Conservation (phyloP, 2,888 invertebrate genomes). For the Vesta saturnalis region DNA sequence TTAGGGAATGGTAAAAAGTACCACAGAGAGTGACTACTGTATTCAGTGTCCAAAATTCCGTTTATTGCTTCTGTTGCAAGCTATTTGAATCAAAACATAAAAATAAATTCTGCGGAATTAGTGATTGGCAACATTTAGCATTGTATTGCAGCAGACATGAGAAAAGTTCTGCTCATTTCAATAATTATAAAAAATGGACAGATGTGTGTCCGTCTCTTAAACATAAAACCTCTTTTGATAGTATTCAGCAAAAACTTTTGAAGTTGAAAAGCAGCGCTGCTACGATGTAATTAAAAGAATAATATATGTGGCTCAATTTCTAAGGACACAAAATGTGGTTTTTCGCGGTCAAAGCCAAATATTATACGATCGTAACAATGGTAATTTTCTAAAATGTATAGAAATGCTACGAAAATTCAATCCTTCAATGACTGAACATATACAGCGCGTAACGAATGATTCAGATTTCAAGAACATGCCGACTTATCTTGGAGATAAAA, state of each 20-base stretch:
- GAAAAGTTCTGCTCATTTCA: too few relatives aligned
- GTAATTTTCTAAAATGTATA: conserved; percentile 41
- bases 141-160: conserved; percentile 26
- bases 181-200: conserved; percentile 35
- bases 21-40: conserved; percentile 36
- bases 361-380: conserved; percentile 37
- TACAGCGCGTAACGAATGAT: too few relatives aligned
- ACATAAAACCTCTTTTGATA: conserved; percentile 31
- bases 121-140: conserved; percentile 39
- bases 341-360: conserved; percentile 30
- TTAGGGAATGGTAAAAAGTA: conserved; percentile 38
- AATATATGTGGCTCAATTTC: conserved; percentile 39
- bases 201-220: conserved; percentile 28
- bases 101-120: conserved; percentile 25
- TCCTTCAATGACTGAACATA: conserved; percentile 39
- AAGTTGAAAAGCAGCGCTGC: conserved; percentile 38
- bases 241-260: conserved; percentile 36
- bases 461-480: too few relatives aligned
- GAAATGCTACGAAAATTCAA: conserved; percentile 42
- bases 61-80: conserved; percentile 36
- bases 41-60: conserved; percentile 25
- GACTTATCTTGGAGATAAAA: too few relatives aligned
- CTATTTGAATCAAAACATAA: conserved; percentile 31
- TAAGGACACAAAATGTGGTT: conserved; percentile 34
- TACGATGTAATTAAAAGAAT: conserved; percentile 38